Conservation (phyloP, 2,888 invertebrate genomes). For the Oscheius onirici region DNA sequence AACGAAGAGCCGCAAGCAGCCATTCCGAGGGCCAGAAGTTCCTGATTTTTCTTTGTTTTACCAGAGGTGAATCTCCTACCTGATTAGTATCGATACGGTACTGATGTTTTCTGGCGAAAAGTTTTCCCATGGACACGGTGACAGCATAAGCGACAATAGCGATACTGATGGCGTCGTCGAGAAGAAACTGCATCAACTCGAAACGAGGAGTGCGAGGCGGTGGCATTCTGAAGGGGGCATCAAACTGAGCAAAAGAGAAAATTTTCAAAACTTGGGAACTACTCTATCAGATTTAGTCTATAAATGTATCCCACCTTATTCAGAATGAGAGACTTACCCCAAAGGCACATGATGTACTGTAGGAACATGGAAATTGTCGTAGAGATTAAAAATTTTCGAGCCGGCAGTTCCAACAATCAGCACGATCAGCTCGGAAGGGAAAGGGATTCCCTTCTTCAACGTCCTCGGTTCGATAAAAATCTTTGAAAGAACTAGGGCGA, state of each 20-base stretch:
- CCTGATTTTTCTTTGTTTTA: too few species aligned
- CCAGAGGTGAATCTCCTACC: slow-evolving; percentile 63
- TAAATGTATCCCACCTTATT: too few species aligned
- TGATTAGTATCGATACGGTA: slow-evolving; percentile 74
- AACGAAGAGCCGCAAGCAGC: slow-evolving; percentile 79
- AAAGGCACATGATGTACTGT: slow-evolving; percentile 72
- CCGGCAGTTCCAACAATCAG: slow-evolving; percentile 71
- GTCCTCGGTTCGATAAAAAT: slow-evolving; percentile 38
- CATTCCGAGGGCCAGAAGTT: slow-evolving; percentile 67
- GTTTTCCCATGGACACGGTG: slow-evolving; percentile 74
- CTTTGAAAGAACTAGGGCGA: slow-evolving; percentile 35
- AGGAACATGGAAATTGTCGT: slow-evolving; percentile 15
- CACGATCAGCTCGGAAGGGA: slow-evolving; percentile 59
- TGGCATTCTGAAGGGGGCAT: slow-evolving; percentile 62
- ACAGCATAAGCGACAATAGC: slow-evolving; percentile 75
- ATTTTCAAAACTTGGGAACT: neutral
- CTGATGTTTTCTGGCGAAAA: slow-evolving; percentile 74
- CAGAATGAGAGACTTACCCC: slow-evolving; percentile 64
- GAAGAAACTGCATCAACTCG: slow-evolving; percentile 72
- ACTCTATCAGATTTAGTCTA: too few species aligned
- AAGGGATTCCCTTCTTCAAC: slow-evolving; percentile 43
- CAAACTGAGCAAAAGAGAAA: neutral
- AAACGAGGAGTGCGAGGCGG: slow-evolving; percentile 65
- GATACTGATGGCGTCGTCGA: slow-evolving; percentile 74
- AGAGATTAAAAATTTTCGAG: slow-evolving; percentile 15